These are phyloP conservation scores for Trichonephila inaurata DNA, from an alignment of 1,140 invertebrate genomes.

Conservation along the genomic window DNA sequence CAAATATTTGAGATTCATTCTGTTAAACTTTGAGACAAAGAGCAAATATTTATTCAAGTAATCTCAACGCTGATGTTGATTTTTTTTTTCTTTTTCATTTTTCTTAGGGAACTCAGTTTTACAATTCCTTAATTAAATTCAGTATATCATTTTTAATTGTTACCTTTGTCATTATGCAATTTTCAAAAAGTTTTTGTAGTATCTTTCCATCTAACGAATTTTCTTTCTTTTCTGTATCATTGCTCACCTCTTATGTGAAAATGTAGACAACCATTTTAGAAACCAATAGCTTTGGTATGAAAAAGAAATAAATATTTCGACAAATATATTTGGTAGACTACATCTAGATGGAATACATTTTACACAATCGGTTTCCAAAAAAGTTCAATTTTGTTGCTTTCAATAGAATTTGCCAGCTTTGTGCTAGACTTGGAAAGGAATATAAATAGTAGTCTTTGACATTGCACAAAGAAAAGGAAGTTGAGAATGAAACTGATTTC, in stretches of 20 bases:
- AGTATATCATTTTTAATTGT: neutral
- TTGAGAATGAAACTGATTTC: neutral
- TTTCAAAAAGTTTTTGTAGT: too few species aligned
- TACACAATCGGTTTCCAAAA: neutral
- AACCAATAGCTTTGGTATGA: neutral
- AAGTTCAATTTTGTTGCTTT: neutral
- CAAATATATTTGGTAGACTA: too few species aligned
- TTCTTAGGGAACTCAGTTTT: neutral
- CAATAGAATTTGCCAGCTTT: neutral
- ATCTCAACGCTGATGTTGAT: neutral
- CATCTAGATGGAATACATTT: neutral
- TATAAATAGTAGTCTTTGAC: neutral
- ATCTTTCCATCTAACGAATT: too few species aligned
- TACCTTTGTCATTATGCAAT: too few species aligned
- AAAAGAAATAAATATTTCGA: neutral
- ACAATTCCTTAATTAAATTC: neutral
- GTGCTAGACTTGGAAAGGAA: neutral
- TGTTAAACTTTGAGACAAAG: neutral
- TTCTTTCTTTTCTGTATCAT: too few species aligned
- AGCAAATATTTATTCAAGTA: neutral
- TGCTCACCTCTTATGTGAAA: too few species aligned
- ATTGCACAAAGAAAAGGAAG: conserved; percentile 20
- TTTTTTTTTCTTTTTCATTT: neutral
- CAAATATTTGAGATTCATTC: conserved; percentile 9
- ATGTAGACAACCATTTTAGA: too few species aligned